Evolutionary conservation across 1,140 invertebrate genomes (phyloP).

Genomic region (Limonius californicus): DNA sequence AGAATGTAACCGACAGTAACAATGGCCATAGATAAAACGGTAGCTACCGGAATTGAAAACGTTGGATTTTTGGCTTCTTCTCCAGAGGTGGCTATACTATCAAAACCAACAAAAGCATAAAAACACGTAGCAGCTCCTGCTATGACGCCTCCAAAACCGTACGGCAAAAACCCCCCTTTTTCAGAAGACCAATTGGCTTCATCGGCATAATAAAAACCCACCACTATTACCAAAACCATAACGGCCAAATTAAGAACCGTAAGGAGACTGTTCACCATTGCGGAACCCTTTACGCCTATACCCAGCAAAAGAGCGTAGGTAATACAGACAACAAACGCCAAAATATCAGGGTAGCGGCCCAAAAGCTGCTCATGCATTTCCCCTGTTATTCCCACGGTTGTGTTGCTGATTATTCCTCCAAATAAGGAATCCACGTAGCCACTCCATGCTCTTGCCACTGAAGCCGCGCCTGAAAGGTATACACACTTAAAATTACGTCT

Average conservation of each 20-base stretch:
- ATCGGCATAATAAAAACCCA: slow-evolving; percentile 79
- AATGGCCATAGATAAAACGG: slow-evolving; percentile 71
- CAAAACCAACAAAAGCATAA: slow-evolving; percentile 85
- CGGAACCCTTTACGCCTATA: slow-evolving; percentile 83
- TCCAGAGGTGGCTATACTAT: slow-evolving; percentile 81
- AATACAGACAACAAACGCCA: slow-evolving; percentile 74
- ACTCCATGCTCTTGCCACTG: slow-evolving; percentile 88
- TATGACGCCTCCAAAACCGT: slow-evolving; percentile 71
- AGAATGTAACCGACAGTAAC: slow-evolving; percentile 76
- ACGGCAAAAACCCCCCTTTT: slow-evolving; percentile 74
- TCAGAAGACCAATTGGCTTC: slow-evolving; percentile 72
- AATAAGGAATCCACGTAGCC: slow-evolving; percentile 86
- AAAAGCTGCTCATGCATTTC: slow-evolving; percentile 69
- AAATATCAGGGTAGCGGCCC: slow-evolving; percentile 72
- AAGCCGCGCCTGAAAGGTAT: slow-evolving; percentile 66
- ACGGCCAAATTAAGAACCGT: slow-evolving; percentile 75
- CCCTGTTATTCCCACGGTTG: slow-evolving; percentile 67
- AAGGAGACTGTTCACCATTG: slow-evolving; percentile 75
- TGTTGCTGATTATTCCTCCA: slow-evolving; percentile 74
- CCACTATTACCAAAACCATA: slow-evolving; percentile 67
- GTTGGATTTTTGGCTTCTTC: slow-evolving; percentile 81
- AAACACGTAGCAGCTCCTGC: slow-evolving; percentile 85
- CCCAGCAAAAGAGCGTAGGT: slow-evolving; percentile 68
- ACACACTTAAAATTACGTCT: neutral
- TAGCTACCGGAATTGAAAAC: slow-evolving; percentile 77